A percentile compares a stretch with the other conserved stretches of the same genome.
These are phyloP conservation scores for Pomatostomus ruficeps DNA, from an alignment of 2,113 vertebrate genomes.

Conservation along the genomic window DNA sequence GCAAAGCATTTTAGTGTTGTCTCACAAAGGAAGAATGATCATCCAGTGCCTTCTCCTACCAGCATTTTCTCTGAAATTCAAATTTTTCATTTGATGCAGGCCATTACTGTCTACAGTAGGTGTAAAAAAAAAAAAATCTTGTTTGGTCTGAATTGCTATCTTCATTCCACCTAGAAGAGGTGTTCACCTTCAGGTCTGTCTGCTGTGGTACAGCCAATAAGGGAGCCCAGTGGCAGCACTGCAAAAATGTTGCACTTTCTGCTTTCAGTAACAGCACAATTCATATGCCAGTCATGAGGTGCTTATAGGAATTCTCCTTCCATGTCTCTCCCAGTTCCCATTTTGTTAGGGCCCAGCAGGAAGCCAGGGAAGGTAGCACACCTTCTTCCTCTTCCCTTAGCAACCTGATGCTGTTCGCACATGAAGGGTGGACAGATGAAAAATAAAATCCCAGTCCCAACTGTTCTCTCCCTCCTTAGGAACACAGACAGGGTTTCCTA, in stretches of 20 bases:
- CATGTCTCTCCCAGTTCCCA: background rate
- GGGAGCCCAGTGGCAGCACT: background rate
- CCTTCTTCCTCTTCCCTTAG: background rate
- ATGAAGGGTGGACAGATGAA: background rate
- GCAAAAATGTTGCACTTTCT: background rate
- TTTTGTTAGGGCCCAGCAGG: background rate
- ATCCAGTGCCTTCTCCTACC: background rate
- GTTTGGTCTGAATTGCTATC: background rate
- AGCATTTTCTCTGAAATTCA: background rate
- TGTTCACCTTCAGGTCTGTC: background rate
- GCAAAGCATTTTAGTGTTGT: background rate
- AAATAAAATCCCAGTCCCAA: background rate
- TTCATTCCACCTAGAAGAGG: background rate
- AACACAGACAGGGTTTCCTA: background rate
- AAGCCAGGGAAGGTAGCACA: background rate
- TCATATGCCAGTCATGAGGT: background rate
- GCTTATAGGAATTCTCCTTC: background rate
- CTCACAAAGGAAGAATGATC: background rate
- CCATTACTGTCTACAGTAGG: background rate
- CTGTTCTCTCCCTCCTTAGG: background rate
- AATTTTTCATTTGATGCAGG: background rate
- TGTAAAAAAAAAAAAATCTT: fast-evolving
- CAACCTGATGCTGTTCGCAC: background rate
- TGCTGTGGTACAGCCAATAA: background rate
- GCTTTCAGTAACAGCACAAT: background rate